Conservation (phyloP, 2,797 vertebrate genomes). For the Borostomias antarcticus region DNA sequence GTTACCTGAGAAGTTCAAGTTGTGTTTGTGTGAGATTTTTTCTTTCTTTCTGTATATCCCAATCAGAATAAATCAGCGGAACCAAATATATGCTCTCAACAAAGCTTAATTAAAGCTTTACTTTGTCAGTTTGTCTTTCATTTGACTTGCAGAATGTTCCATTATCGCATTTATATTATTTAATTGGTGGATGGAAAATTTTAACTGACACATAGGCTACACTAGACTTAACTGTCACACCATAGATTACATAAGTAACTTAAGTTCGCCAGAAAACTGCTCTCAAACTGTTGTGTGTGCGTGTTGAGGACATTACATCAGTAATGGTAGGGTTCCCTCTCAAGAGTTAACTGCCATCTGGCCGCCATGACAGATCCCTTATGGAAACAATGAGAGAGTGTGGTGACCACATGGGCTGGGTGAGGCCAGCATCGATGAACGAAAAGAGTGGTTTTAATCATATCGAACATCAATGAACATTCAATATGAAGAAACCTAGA, state of each 20-base stretch:
- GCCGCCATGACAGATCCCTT: constrained; percentile 8
- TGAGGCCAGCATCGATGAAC: background rate
- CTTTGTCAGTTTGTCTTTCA: background rate
- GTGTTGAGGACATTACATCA: background rate
- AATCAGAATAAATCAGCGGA: constrained; percentile 42
- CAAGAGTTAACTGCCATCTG: background rate
- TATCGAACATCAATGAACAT: too few relatives aligned
- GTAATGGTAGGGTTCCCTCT: constrained; percentile 8
- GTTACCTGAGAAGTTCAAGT: constrained; percentile 47
- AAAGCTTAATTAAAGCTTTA: constrained; percentile 47
- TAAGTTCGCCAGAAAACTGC: background rate
- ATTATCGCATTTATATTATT: background rate
- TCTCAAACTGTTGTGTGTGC: background rate
- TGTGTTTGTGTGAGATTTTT: constrained; percentile 56
- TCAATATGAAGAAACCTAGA: constrained; percentile 9
- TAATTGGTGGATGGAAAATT: background rate
- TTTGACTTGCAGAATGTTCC: background rate
- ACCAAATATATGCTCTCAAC: constrained; percentile 60
- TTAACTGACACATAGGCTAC: background rate
- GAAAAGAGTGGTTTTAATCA: too few relatives aligned
- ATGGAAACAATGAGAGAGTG: constrained; percentile 35
- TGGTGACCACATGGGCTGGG: constrained; percentile 40
- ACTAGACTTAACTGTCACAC: background rate
- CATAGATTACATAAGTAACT: background rate
- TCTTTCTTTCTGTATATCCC: constrained; percentile 54